Evolutionary conservation across 2,113 vertebrate genomes (phyloP).

Genomic region (Drymodes brunneopygia): DNA sequence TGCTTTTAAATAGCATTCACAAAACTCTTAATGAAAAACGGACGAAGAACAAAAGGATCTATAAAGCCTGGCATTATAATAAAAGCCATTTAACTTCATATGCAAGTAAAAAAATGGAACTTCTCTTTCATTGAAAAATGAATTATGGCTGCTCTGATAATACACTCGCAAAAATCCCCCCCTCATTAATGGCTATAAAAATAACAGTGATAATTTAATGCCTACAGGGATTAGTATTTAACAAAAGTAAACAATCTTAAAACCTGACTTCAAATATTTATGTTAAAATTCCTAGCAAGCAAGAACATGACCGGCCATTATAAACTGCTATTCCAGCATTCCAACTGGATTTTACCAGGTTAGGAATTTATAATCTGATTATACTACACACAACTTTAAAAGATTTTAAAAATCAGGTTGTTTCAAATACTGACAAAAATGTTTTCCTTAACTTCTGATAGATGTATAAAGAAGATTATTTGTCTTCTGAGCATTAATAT

Average conservation of each 20-base stretch:
- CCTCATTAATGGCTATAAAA: not conserved
- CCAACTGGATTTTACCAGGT: constrained; percentile 45
- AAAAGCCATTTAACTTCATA: not conserved
- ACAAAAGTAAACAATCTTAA: constrained; percentile 14
- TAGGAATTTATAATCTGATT: constrained; percentile 68
- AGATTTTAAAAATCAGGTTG: constrained; percentile 22
- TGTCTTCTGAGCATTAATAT: not conserved
- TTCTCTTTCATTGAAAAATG: not conserved
- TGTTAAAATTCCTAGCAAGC: constrained; percentile 57
- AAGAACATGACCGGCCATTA: constrained; percentile 52
- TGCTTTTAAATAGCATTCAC: not conserved
- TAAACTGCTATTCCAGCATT: constrained; percentile 55
- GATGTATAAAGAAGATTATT: not conserved
- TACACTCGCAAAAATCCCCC: fast-evolving
- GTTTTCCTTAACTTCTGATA: not conserved
- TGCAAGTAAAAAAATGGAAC: not conserved
- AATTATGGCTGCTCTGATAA: not conserved
- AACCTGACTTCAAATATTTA: constrained; percentile 47
- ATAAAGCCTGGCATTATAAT: not conserved
- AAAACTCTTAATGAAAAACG: not conserved
- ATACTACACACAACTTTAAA: constrained; percentile 1
- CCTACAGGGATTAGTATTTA: not conserved
- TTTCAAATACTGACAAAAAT: not conserved
- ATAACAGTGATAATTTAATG: not conserved
- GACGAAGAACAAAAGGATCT: not conserved